phyloP scores from a whole-genome alignment of 2,797 vertebrate species.

The Hemibagrus guttatus region DNA sequence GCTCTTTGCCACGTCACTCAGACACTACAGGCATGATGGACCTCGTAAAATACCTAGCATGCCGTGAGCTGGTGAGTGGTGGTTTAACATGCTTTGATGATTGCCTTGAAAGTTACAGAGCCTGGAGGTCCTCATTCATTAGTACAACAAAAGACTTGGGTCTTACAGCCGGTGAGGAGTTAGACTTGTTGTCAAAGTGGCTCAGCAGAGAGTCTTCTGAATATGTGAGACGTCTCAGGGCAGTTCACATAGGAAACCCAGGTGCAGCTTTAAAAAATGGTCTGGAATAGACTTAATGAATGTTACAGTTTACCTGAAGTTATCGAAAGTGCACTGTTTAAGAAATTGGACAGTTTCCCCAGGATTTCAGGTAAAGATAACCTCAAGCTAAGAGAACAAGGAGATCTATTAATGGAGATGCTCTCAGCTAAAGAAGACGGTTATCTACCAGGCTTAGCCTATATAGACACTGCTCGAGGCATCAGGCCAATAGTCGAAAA shows the following conservation, averaged over 20 bases:
- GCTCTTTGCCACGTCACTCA: neutral
- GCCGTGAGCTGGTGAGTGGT: neutral
- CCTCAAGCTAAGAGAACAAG: neutral
- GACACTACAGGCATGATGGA: neutral
- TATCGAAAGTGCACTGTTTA: neutral
- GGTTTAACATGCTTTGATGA: neutral
- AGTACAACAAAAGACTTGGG: no score
- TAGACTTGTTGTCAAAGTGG: neutral
- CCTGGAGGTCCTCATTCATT: neutral
- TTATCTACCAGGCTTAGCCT: neutral
- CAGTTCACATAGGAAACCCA: neutral
- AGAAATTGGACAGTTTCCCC: neutral
- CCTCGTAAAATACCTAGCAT: neutral
- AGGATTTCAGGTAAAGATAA: neutral
- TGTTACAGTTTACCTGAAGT: neutral
- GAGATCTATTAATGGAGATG: neutral
- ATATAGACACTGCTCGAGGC: neutral
- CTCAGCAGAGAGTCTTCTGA: slow-evolving; percentile 14
- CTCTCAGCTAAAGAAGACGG: neutral
- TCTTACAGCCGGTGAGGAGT: neutral
- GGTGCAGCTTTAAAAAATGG: neutral
- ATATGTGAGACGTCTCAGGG: neutral
- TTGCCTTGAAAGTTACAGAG: neutral
- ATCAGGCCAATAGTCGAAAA: neutral
- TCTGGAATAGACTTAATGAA: neutral